These are phyloP conservation scores for Plusia festucae DNA, from an alignment of 2,888 invertebrate genomes.

Conservation along the genomic window DNA sequence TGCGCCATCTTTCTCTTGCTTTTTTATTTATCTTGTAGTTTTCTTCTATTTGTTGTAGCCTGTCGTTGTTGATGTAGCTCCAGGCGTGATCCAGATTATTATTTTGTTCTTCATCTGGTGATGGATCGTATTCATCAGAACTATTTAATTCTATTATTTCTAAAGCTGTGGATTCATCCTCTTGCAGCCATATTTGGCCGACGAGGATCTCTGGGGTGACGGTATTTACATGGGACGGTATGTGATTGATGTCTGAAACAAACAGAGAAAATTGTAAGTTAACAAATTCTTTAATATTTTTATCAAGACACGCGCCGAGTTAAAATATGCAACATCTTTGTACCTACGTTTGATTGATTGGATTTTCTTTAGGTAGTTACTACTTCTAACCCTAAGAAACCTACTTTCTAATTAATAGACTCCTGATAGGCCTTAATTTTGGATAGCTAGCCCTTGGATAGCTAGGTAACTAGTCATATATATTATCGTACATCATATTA, in stretches of 20 bases:
- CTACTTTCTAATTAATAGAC: no score
- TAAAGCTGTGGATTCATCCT: constrained; percentile 62
- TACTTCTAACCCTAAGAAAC: no score
- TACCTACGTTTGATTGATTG: no score
- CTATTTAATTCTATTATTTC: constrained; percentile 78
- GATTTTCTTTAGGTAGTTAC: no score
- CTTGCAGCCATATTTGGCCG: constrained; percentile 66
- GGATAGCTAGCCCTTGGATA: no score
- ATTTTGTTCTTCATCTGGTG: constrained; percentile 50
- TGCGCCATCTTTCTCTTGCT: constrained; percentile 67
- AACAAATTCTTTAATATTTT: no score
- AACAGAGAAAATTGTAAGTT: background rate
- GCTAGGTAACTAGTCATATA: no score
- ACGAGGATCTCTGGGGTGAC: constrained; percentile 61
- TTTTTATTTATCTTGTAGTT: constrained; percentile 62
- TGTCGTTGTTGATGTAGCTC: constrained; percentile 60
- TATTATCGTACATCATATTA: no score
- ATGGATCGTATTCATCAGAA: constrained; percentile 59
- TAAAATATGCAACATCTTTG: no score
- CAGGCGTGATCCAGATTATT: constrained; percentile 60
- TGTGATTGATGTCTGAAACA: constrained; percentile 63
- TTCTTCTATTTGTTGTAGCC: constrained; percentile 53
- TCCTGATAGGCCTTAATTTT: no score
- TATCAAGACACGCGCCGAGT: no score
- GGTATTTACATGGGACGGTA: constrained; percentile 49